Conservation (phyloP, 2,113 vertebrate genomes). For the Daubentonia madagascariensis region DNA sequence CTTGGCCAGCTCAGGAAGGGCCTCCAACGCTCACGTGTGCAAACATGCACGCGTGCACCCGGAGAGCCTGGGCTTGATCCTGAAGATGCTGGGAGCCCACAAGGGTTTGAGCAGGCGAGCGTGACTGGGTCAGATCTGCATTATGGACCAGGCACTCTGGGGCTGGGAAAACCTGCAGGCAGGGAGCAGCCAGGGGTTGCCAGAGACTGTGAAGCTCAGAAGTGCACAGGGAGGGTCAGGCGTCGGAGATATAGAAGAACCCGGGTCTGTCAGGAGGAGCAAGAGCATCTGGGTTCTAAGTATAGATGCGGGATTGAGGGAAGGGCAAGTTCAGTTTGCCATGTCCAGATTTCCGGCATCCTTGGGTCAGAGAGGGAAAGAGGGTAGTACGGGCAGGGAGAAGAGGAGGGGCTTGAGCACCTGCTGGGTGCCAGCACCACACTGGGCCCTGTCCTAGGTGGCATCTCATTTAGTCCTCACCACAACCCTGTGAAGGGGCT, state of each 20-base stretch:
- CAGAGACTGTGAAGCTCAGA: neutral
- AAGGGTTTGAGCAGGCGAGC: neutral
- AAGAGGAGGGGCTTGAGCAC: neutral
- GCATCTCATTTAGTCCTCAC: neutral
- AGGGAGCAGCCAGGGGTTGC: too few species aligned
- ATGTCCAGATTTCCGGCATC: neutral
- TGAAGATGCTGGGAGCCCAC: neutral
- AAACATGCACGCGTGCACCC: neutral
- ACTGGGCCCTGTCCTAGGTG: neutral
- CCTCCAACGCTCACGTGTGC: neutral
- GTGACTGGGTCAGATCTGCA: neutral
- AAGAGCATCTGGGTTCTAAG: neutral
- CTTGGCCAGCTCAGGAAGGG: neutral
- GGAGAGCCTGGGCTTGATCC: neutral
- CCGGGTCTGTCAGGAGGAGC: neutral
- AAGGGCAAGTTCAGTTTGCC: neutral
- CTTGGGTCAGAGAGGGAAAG: neutral
- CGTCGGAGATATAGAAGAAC: neutral
- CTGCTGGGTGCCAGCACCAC: rapidly evolving
- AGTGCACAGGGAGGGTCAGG: neutral
- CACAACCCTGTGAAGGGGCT: neutral
- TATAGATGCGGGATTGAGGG: neutral
- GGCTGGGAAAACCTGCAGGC: neutral
- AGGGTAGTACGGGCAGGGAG: neutral
- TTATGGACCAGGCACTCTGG: neutral